Conservation (phyloP, 2,113 vertebrate species). For the Craseonycteris thonglongyai region DNA sequence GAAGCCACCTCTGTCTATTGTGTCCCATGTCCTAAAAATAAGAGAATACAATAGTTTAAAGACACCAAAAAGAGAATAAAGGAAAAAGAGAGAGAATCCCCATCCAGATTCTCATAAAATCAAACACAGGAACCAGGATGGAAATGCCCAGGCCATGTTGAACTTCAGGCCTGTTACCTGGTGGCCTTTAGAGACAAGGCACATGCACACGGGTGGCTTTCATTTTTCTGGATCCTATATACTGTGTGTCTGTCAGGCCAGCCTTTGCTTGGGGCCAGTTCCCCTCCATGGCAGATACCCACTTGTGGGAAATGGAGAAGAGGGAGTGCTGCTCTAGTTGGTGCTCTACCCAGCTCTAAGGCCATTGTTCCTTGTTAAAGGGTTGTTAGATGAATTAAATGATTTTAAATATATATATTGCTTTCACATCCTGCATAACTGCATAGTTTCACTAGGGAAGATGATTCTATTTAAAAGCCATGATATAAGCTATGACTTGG, state of each 20-base stretch:
- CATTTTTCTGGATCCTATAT: neutral
- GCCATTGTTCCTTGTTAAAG: neutral
- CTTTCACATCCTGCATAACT: neutral
- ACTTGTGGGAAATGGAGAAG: neutral
- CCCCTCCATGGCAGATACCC: neutral
- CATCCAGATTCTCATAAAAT: neutral
- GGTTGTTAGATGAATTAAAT: neutral
- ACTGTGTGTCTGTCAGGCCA: neutral
- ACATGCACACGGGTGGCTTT: neutral
- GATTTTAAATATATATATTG: neutral
- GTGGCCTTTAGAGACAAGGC: neutral
- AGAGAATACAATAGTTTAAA: neutral
- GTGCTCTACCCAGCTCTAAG: neutral
- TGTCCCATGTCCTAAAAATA: slow-evolving; percentile 27
- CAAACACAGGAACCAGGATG: neutral
- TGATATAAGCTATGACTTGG: neutral
- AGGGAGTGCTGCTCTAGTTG: neutral
- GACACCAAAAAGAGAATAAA: neutral
- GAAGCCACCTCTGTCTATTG: neutral
- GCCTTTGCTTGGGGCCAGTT: neutral
- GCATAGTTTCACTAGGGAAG: neutral
- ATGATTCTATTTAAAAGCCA: neutral
- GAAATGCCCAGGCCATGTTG: neutral
- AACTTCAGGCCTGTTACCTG: neutral
- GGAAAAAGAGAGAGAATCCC: neutral